A percentile compares a stretch with the other conserved stretches of the same genome.
phyloP scores from a whole-genome alignment of 2,797 vertebrate species.

The Steatocranus sp. region DNA sequence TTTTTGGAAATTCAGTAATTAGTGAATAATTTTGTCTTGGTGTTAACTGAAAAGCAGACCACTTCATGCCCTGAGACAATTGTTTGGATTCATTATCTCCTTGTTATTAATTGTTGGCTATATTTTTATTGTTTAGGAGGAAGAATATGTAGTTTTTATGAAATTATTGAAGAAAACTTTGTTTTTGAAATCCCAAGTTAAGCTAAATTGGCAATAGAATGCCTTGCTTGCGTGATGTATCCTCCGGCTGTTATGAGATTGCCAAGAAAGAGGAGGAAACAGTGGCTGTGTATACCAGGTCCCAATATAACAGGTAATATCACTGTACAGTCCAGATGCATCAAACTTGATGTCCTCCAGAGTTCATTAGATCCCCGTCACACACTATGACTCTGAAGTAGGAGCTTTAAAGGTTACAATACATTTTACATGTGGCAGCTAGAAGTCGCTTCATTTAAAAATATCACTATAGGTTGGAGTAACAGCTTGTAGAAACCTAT shows the following conservation, averaged over 20 bases:
- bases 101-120: neutral
- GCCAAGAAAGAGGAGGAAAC: neutral
- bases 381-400: neutral
- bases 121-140: neutral
- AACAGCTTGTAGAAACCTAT: neutral
- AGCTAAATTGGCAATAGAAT: neutral
- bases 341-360: neutral
- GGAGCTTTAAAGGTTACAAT: neutral
- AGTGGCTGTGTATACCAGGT: neutral
- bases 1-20: neutral
- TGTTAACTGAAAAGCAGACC: neutral
- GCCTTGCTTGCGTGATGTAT: neutral
- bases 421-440: neutral
- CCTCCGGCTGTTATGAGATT: neutral
- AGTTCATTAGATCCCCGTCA: neutral
- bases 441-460: neutral
- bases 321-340: neutral
- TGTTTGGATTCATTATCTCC: neutral
- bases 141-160: neutral
- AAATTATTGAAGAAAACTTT: neutral
- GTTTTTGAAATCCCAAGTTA: neutral
- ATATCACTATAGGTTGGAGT: neutral
- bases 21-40: neutral
- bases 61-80: neutral
- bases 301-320: neutral